Conservation (phyloP, 2,113 vertebrate species). For the Megaptera novaeangliae region DNA sequence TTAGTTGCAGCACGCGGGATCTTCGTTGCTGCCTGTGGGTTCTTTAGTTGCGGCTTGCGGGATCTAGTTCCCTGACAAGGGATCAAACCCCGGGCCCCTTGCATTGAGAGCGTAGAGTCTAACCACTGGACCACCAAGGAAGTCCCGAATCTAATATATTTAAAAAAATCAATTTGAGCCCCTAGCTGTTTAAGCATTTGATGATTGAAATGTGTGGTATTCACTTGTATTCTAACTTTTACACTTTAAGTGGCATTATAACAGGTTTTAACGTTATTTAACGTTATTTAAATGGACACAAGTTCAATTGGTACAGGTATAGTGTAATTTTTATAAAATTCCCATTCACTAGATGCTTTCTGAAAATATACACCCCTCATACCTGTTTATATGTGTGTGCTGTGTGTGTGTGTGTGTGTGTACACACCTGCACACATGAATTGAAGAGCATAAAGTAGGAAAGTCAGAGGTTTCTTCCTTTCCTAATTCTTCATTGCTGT, state of each 20-base stretch:
- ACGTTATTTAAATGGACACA: background rate
- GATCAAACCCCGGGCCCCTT: no score
- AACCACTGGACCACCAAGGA: no score
- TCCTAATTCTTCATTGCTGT: background rate
- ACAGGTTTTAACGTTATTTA: background rate
- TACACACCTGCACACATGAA: fast-evolving
- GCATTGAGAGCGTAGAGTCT: no score
- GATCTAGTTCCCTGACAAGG: no score
- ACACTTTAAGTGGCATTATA: background rate
- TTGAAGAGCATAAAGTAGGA: background rate
- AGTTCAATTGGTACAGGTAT: background rate
- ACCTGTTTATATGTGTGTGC: background rate
- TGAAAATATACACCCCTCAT: background rate
- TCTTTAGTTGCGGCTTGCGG: no score
- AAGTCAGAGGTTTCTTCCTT: background rate
- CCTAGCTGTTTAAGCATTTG: background rate
- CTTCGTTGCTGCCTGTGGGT: no score
- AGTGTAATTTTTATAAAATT: background rate
- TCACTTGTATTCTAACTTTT: background rate
- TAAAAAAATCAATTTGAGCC: background rate
- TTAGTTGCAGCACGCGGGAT: no score
- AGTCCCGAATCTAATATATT: background rate
- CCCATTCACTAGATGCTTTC: background rate
- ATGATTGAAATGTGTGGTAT: background rate
- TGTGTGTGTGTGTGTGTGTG: background rate